Conservation (phyloP, 2,888 invertebrate species). For the Brachypterus glaber region DNA sequence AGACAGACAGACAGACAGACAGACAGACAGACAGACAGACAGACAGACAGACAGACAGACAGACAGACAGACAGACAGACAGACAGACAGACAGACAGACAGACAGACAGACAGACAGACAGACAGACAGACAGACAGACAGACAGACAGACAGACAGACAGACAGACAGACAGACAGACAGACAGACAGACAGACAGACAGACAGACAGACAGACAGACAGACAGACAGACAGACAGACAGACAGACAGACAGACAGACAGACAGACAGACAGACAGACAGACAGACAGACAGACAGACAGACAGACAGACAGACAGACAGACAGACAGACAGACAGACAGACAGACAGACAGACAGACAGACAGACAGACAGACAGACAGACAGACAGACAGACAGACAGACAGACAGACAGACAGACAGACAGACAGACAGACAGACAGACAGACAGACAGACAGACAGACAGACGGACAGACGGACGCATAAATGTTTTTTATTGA, state of each 20-base stretch:
- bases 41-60: not conserved
- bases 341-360: constrained; percentile 2
- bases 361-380: constrained; percentile 2
- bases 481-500: no score
- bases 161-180: constrained; percentile 21
- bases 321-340: constrained; percentile 2
- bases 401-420: constrained; percentile 2
- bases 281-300: constrained; percentile 9
- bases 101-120: not conserved
- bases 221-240: constrained; percentile 22
- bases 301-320: constrained; percentile 2
- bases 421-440: constrained; percentile 2
- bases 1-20: not conserved
- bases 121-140: not conserved
- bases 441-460: no score
- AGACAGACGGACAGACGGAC: no score
- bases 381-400: constrained; percentile 2
- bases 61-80: not conserved
- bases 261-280: constrained; percentile 19
- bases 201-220: constrained; percentile 22
- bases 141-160: constrained; percentile 21
- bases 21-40: constrained; percentile 1
- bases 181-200: constrained; percentile 21
- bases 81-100: not conserved
- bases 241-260: constrained; percentile 22